Evolutionary conservation across 2,797 vertebrate genomes (phyloP).

Genomic region (Peromyscus nudipes): DNA sequence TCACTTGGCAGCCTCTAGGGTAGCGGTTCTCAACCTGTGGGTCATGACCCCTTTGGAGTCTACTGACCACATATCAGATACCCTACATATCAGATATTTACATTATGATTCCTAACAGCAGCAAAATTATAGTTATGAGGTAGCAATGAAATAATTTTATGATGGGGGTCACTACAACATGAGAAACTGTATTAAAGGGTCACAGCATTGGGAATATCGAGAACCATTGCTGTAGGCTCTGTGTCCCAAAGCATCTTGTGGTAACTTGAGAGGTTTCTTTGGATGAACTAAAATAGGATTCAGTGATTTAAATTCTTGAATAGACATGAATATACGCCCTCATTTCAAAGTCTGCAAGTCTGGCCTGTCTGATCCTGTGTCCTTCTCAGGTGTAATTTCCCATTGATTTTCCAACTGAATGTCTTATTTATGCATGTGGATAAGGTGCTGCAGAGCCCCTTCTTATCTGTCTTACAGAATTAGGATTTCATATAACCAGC

Average conservation of each 20-base stretch:
- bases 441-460: not conserved
- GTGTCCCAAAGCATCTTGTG: not conserved
- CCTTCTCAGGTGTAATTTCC: slow-evolving; percentile 10
- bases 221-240: not conserved
- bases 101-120: not conserved
- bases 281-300: slow-evolving; percentile 5
- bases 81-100: not conserved
- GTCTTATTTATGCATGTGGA: not conserved
- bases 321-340: not conserved
- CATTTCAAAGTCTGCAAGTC: slow-evolving; percentile 10
- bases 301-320: slow-evolving; percentile 11
- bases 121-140: not conserved
- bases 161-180: not conserved
- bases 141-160: not conserved
- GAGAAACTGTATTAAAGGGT: not conserved
- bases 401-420: not conserved
- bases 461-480: not conserved
- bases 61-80: not conserved
- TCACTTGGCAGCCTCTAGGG: not conserved
- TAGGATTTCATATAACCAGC: not conserved
- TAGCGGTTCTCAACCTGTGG: not conserved
- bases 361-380: not conserved
- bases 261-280: not conserved
- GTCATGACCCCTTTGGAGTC: not conserved
- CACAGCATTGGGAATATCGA: not conserved